phyloP scores from a whole-genome alignment of 2,888 invertebrate genomes.

The Cryptophagus acutangulus region DNA sequence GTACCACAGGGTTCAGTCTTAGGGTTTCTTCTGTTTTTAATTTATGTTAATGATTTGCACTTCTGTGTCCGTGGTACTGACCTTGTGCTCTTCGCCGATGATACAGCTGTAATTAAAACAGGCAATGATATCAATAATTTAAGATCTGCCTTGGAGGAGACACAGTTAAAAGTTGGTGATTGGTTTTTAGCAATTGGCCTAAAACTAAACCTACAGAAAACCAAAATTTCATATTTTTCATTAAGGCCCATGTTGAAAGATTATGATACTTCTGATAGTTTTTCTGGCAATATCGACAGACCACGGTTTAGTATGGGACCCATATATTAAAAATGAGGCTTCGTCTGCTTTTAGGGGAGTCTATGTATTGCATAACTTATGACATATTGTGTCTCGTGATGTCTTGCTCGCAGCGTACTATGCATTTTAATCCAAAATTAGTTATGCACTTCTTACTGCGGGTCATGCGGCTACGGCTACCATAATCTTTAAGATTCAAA shows the following conservation, averaged over 20 bases:
- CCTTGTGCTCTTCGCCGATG: conserved; percentile 1
- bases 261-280: not conserved
- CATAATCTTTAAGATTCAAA: not conserved
- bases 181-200: not conserved
- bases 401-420: not conserved
- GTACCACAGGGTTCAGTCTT: conserved; percentile 1
- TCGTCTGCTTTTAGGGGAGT: not conserved
- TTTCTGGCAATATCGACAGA: not conserved
- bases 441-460: not conserved
- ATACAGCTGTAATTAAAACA: not conserved
- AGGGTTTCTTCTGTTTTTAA: not conserved
- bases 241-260: not conserved
- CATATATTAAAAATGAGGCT: not conserved
- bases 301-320: not conserved
- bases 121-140: not conserved
- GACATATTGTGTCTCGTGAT: not conserved
- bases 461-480: not conserved
- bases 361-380: not conserved
- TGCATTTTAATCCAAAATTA: conserved; percentile 1
- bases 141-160: not conserved
- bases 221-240: not conserved
- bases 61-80: conserved; percentile 1
- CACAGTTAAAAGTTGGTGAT: conserved; percentile 2
- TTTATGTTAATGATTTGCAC: conserved; percentile 1
- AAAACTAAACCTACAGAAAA: not conserved